Percentiles rank a stretch among this genome's conserved stretches.
These are phyloP conservation scores for Leucozona laternaria DNA, from an alignment of 2,888 invertebrate species.

Conservation along the genomic window DNA sequence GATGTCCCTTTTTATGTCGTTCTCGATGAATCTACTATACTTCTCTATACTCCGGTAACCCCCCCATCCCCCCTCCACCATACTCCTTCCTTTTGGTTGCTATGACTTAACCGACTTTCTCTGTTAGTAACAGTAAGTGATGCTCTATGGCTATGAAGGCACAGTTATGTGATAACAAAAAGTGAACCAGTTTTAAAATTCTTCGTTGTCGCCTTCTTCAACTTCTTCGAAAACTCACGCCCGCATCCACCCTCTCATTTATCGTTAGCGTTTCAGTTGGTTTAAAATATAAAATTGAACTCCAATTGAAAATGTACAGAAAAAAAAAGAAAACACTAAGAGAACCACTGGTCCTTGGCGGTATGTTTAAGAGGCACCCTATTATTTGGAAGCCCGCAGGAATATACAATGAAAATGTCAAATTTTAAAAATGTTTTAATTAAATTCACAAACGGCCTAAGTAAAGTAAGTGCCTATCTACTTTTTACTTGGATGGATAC, in stretches of 20 bases:
- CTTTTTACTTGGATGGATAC: too few species aligned
- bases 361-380: not conserved
- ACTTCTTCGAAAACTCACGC: conserved; percentile 11
- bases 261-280: conserved; percentile 50
- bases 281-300: conserved; percentile 58
- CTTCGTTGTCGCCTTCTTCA: conserved; percentile 14
- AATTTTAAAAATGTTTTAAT: too few species aligned
- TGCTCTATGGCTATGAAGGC: conserved; percentile 23
- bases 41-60: not conserved
- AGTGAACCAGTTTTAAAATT: conserved; percentile 57
- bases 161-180: conserved; percentile 51
- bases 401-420: too few species aligned
- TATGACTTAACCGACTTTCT: conserved; percentile 26
- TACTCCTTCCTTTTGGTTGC: conserved; percentile 8
- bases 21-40: conserved; percentile 31
- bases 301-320: not conserved
- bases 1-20: conserved; percentile 67
- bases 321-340: not conserved
- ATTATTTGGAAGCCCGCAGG: not conserved
- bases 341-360: not conserved
- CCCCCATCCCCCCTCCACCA: not conserved
- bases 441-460: too few species aligned
- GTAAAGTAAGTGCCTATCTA: too few species aligned
- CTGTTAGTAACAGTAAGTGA: conserved; percentile 25
- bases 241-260: conserved; percentile 34